Percentiles rank a stretch among this genome's conserved stretches.
Conservation (phyloP, 2,113 vertebrate genomes). For the Pelecanus crispus region DNA sequence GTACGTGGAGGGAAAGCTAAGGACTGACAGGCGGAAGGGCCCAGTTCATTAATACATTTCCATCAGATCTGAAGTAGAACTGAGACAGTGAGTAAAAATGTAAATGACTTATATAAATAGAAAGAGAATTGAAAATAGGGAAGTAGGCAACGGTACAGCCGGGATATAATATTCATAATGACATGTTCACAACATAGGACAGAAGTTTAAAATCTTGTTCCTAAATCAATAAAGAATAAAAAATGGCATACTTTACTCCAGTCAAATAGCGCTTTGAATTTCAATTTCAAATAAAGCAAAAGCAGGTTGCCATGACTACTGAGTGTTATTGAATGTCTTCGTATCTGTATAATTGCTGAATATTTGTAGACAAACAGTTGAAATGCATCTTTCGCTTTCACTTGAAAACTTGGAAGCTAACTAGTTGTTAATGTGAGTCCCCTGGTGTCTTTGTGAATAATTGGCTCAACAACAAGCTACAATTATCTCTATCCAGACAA, state of each 20-base stretch:
- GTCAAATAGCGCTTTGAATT: conserved; percentile 29
- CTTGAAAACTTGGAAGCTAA: conserved; percentile 15
- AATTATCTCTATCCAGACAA: background rate
- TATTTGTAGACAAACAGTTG: conserved; percentile 60
- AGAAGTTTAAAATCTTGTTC: conserved; percentile 13
- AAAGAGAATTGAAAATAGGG: background rate
- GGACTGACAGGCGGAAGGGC: background rate
- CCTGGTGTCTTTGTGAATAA: background rate
- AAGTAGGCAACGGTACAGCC: background rate
- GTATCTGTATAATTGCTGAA: conserved; percentile 37
- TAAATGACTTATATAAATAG: background rate
- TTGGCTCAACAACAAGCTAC: background rate
- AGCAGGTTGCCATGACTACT: conserved; percentile 55
- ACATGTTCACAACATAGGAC: background rate
- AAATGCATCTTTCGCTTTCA: background rate
- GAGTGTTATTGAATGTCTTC: conserved; percentile 19
- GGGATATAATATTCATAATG: background rate
- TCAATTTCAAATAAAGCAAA: conserved; percentile 31
- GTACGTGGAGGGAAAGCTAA: background rate
- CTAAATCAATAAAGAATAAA: conserved; percentile 13
- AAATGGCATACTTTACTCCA: background rate
- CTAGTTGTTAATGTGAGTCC: conserved; percentile 22
- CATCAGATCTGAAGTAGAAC: background rate
- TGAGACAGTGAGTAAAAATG: background rate
- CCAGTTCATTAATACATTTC: background rate